Evolutionary conservation across 2,797 vertebrate species (phyloP).

Genomic region (Scleropages formosus): DNA sequence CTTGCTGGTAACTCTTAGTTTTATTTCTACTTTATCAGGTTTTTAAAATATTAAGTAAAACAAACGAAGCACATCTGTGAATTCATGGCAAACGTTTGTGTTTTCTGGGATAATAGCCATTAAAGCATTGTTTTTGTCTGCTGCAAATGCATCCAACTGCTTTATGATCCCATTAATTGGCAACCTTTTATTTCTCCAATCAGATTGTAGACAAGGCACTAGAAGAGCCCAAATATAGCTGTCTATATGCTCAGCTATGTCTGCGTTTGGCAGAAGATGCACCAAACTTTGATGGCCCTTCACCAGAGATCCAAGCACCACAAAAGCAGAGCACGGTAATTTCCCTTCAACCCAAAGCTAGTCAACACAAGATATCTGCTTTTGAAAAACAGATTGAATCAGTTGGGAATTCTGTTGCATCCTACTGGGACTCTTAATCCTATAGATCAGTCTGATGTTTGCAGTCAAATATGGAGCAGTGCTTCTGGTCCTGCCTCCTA

Average conservation of each 20-base stretch:
- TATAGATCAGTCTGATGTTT: too few species aligned
- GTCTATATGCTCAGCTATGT: constrained; percentile 99
- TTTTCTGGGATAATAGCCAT: too few species aligned
- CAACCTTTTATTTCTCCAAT: not conserved
- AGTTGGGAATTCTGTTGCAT: too few species aligned
- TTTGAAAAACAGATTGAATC: too few species aligned
- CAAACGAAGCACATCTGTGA: too few species aligned
- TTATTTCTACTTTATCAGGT: too few species aligned
- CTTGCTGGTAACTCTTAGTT: constrained; percentile 99
- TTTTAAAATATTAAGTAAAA: too few species aligned
- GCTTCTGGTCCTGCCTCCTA: too few species aligned
- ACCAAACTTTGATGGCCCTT: constrained; percentile 99
- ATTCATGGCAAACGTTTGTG: too few species aligned
- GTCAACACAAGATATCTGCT: too few species aligned
- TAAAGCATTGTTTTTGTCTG: not conserved
- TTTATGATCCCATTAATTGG: not conserved
- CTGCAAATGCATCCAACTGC: not conserved
- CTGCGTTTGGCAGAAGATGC: constrained; percentile 99
- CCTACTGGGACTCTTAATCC: too few species aligned
- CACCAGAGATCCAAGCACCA: constrained; percentile 92
- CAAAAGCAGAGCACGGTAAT: constrained; percentile 99
- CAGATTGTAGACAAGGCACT: constrained; percentile 99
- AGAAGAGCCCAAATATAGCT: constrained; percentile 99
- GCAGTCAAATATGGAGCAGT: too few species aligned
- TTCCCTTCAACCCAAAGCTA: constrained; percentile 19